Evolutionary conservation across 2,888 invertebrate genomes (phyloP).

Genomic region (Siphlonurus alternatus): DNA sequence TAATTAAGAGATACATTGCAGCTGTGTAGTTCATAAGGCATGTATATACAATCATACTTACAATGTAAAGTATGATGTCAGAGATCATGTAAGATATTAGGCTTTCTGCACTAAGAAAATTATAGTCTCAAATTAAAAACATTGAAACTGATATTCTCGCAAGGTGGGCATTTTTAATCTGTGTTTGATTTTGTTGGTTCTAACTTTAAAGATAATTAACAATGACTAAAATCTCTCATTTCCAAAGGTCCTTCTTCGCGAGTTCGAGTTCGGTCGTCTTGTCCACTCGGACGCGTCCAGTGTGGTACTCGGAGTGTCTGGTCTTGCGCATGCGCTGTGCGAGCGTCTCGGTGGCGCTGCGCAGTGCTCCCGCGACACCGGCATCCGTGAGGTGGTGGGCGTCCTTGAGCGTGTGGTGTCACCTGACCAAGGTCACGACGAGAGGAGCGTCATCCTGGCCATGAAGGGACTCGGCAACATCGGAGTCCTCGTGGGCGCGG

Average conservation of each 20-base stretch:
- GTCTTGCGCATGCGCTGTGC: neutral
- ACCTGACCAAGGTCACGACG: neutral
- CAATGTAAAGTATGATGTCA: no score
- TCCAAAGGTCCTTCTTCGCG: neutral
- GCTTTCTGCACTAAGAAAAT: no score
- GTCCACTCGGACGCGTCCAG: neutral
- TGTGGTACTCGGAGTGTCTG: neutral
- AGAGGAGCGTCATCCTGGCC: neutral
- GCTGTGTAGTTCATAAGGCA: no score
- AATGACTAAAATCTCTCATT: no score
- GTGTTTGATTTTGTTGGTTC: no score
- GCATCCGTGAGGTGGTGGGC: neutral
- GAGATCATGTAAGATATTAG: no score
- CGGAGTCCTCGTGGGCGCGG: neutral
- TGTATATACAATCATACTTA: no score
- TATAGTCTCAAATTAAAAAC: no score
- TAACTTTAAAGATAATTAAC: no score
- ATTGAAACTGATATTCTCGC: no score
- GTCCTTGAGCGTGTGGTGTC: neutral
- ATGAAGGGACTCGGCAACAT: slow-evolving; percentile 1
- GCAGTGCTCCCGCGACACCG: neutral
- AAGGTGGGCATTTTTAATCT: no score
- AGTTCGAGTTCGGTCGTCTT: neutral
- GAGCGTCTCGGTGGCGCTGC: neutral
- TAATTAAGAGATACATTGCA: no score